Evolutionary conservation across 37 sponge, comb jelly and placozoan genomes (phyloP).

Genomic region (Aphrocallistes beatrix): DNA sequence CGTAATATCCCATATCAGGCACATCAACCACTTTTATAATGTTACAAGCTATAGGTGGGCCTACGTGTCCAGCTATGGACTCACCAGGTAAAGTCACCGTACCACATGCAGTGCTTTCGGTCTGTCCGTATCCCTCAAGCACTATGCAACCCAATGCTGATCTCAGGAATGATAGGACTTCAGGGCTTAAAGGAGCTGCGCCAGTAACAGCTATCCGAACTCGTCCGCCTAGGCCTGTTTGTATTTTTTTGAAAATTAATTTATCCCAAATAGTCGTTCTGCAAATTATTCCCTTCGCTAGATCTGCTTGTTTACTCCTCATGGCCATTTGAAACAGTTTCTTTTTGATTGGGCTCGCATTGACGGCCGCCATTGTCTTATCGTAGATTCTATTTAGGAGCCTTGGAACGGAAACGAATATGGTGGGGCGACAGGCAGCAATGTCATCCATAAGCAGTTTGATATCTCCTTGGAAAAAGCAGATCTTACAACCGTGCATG

Average conservation of each 20-base stretch:
- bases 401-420: conserved; percentile 82
- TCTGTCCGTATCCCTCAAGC: conserved; percentile 94
- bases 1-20: conserved; percentile 78
- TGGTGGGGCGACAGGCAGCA: conserved; percentile 62
- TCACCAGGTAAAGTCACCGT: conserved; percentile 56
- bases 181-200: conserved; percentile 74
- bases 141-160: conserved; percentile 63
- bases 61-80: conserved; percentile 61
- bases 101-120: conserved; percentile 67
- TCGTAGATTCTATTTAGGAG: conserved; percentile 90
- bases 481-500: conserved; percentile 41
- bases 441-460: conserved; percentile 72
- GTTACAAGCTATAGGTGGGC: conserved; percentile 57
- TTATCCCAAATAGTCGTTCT: conserved; percentile 67
- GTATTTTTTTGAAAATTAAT: conserved; percentile 67
- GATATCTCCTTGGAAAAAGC: conserved; percentile 84
- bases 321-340: conserved; percentile 63
- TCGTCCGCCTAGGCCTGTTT: conserved; percentile 67
- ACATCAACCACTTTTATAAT: conserved; percentile 78
- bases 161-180: conserved; percentile 66
- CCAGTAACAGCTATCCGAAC: conserved; percentile 66
- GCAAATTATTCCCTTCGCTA: conserved; percentile 63
- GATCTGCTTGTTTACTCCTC: conserved; percentile 45
- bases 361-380: conserved; percentile 62
- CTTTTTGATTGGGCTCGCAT: conserved; percentile 47